phyloP scores from a whole-genome alignment of 2,797 vertebrate species.

The Spea hammondii region DNA sequence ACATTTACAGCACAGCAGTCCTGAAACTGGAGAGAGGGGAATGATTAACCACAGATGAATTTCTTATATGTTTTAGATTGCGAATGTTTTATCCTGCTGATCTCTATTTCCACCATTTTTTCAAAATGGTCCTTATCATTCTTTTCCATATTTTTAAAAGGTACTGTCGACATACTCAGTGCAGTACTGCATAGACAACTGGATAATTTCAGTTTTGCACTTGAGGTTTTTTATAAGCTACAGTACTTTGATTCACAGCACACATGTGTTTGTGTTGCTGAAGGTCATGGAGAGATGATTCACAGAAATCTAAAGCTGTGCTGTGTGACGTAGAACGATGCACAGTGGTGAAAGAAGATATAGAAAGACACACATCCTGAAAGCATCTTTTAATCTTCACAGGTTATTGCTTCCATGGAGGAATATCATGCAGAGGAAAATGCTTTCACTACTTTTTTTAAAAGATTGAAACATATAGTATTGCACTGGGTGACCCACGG shows the following conservation, averaged over 20 bases:
- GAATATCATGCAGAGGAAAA: background rate
- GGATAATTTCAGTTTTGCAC: slow-evolving; percentile 20
- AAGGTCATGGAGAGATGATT: slow-evolving; percentile 41
- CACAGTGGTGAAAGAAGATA: slow-evolving; percentile 17
- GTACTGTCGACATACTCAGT: slow-evolving; percentile 8
- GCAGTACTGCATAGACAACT: background rate
- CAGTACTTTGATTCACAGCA: slow-evolving; percentile 31
- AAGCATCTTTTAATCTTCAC: slow-evolving; percentile 37
- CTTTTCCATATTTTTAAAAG: slow-evolving; percentile 24
- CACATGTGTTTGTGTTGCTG: slow-evolving; percentile 33
- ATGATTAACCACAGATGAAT: slow-evolving; percentile 23
- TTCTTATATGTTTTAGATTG: slow-evolving; percentile 28
- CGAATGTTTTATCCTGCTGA: slow-evolving; percentile 34
- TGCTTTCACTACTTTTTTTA: background rate
- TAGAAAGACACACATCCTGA: slow-evolving; percentile 20
- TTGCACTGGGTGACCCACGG: background rate
- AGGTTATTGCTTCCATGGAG: slow-evolving; percentile 8
- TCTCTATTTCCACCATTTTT: slow-evolving; percentile 42
- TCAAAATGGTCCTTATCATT: slow-evolving; percentile 44
- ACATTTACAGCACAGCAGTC: slow-evolving; percentile 37
- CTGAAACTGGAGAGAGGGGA: slow-evolving; percentile 3
- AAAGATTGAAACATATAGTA: background rate
- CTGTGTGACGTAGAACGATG: slow-evolving; percentile 21
- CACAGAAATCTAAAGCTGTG: slow-evolving; percentile 16
- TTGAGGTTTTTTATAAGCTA: slow-evolving; percentile 16